A percentile compares a stretch with the other conserved stretches of the same genome.
Evolutionary conservation across 2,113 vertebrate genomes (phyloP).

Genomic region (Saccopteryx bilineata): DNA sequence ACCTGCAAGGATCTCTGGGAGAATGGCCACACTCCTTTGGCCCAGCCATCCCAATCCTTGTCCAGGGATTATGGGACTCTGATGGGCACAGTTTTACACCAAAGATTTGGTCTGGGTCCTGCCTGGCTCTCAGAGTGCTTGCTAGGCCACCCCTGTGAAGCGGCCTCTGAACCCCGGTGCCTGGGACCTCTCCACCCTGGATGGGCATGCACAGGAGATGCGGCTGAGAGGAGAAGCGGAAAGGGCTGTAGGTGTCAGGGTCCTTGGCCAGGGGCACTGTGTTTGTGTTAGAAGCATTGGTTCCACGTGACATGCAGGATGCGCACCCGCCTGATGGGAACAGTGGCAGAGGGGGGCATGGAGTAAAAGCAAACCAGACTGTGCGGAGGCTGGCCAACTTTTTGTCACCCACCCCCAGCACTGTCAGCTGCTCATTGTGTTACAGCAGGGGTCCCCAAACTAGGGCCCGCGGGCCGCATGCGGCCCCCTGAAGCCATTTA

Average conservation of each 20-base stretch:
- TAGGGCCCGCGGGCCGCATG: too few species aligned
- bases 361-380: neutral
- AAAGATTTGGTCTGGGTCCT: neutral
- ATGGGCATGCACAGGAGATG: accelerated
- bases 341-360: neutral
- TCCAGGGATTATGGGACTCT: neutral
- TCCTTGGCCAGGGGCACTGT: neutral
- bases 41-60: neutral
- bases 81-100: neutral
- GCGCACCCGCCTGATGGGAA: neutral
- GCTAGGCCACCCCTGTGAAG: neutral
- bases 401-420: neutral
- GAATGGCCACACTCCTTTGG: neutral
- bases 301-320: neutral
- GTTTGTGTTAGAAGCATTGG: neutral
- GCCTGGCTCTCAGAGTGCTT: neutral
- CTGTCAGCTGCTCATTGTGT: neutral
- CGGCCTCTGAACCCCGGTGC: neutral
- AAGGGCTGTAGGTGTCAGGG: neutral
- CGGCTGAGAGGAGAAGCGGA: neutral
- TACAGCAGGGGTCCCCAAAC: too few species aligned
- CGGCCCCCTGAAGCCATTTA: too few species aligned
- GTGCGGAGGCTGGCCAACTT: neutral
- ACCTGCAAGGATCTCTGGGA: neutral
- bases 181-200: neutral